A percentile compares a stretch with the other conserved stretches of the same genome.
phyloP scores from a whole-genome alignment of 2,113 vertebrate species.

The Lepus americanus region DNA sequence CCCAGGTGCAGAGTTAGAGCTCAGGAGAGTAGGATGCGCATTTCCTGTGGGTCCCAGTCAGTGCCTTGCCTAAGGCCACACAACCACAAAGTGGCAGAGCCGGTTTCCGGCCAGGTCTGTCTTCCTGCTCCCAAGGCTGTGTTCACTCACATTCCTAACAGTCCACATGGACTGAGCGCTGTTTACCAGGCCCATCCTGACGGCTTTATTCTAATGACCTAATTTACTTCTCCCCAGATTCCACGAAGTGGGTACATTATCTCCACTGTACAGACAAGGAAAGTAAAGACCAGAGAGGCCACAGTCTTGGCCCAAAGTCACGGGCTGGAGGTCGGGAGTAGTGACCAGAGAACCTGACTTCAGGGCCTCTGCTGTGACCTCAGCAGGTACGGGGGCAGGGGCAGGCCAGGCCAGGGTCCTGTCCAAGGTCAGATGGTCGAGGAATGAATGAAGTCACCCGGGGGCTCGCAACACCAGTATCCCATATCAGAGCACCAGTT shows the following conservation, averaged over 20 bases:
- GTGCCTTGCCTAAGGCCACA: background rate
- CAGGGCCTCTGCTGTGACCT: background rate
- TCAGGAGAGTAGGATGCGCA: background rate
- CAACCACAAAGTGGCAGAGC: background rate
- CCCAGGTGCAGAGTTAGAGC: background rate
- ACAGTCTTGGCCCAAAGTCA: background rate
- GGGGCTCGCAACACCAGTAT: too few species aligned
- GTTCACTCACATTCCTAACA: background rate
- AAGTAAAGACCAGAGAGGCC: background rate
- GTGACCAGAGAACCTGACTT: background rate
- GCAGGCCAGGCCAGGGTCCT: background rate
- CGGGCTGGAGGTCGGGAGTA: background rate
- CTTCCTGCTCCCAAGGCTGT: constrained; percentile 17
- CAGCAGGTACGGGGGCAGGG: background rate
- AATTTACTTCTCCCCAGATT: background rate
- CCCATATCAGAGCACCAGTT: too few species aligned
- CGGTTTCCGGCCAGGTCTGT: background rate
- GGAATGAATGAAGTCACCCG: too few species aligned
- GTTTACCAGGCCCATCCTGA: background rate
- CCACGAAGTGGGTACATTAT: background rate
- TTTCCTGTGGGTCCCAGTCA: background rate
- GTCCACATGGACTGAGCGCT: background rate
- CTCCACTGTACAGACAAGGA: background rate
- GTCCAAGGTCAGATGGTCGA: background rate
- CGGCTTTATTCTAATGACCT: background rate